phyloP scores from a whole-genome alignment of 2,888 invertebrate species.

The Leucophenga maculata region DNA sequence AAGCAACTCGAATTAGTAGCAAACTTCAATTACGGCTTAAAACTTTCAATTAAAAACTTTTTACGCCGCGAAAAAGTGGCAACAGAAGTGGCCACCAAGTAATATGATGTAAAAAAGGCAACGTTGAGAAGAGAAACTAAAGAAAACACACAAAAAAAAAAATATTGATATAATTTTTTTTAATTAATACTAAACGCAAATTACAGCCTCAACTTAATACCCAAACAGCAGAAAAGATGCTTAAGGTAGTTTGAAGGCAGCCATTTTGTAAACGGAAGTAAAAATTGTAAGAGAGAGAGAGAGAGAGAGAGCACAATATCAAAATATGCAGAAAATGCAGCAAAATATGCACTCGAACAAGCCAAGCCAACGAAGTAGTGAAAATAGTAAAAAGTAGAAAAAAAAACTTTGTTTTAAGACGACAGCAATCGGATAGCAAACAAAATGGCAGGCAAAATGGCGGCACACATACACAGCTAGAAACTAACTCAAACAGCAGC shows the following conservation, averaged over 20 bases:
- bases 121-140: slow-evolving; percentile 39
- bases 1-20: slow-evolving; percentile 28
- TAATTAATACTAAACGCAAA: slow-evolving; percentile 50
- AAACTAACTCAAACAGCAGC: not conserved
- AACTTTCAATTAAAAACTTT: slow-evolving; percentile 62
- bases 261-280: not conserved
- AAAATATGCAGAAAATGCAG: slow-evolving; percentile 18
- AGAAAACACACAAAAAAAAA: slow-evolving; percentile 38
- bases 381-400: not conserved
- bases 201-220: slow-evolving; percentile 37
- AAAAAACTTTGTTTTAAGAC: slow-evolving; percentile 23
- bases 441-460: slow-evolving; percentile 20
- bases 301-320: not conserved
- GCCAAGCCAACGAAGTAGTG: not conserved
- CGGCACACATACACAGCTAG: slow-evolving; percentile 1
- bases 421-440: not conserved
- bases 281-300: not conserved
- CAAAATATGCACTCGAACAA: slow-evolving; percentile 12
- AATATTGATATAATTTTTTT: slow-evolving; percentile 47
- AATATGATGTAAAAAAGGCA: not conserved
- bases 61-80: slow-evolving; percentile 48
- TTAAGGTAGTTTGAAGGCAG: not conserved
- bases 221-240: slow-evolving; percentile 9
- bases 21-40: slow-evolving; percentile 62
- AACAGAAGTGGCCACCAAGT: slow-evolving; percentile 24